Evolutionary conservation across 1,140 invertebrate genomes (phyloP).

Genomic region (Panonychus citri): DNA sequence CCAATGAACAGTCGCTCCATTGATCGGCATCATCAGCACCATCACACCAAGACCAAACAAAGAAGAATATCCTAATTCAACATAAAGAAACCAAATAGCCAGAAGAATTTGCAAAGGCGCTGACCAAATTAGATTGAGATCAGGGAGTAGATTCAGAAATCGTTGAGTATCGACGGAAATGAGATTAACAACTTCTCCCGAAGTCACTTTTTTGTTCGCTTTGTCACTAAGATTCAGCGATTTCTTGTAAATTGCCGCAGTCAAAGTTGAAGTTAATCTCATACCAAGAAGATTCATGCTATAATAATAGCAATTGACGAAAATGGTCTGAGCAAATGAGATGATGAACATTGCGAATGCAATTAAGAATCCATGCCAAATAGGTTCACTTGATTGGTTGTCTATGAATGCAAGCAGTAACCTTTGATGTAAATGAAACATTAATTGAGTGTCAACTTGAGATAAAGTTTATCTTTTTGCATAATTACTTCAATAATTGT

Average conservation of each 20-base stretch:
- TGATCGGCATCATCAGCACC: conserved; percentile 34
- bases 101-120: conserved; percentile 21
- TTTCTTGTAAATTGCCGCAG: conserved; percentile 23
- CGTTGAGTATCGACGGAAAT: conserved; percentile 31
- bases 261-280: conserved; percentile 20
- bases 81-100: conserved; percentile 24
- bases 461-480: background rate
- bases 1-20: conserved; percentile 23
- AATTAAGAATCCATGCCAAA: conserved; percentile 71
- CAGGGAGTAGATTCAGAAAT: conserved; percentile 13
- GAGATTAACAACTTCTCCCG: conserved; percentile 35
- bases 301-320: conserved; percentile 71
- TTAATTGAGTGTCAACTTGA: background rate
- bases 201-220: conserved; percentile 25
- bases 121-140: conserved; percentile 19
- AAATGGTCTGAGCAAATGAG: conserved; percentile 32
- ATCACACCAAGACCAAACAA: conserved; percentile 73
- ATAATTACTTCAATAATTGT: background rate
- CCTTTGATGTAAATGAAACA: conserved; percentile 5
- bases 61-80: conserved; percentile 43
- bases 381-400: conserved; percentile 27
- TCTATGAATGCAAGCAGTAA: conserved; percentile 34
- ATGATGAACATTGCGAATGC: conserved; percentile 28
- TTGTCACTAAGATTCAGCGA: conserved; percentile 22
- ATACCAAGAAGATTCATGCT: conserved; percentile 40